Evolutionary conservation across 2,888 invertebrate genomes (phyloP).

Genomic region (Caenorhabditis auriculariae): DNA sequence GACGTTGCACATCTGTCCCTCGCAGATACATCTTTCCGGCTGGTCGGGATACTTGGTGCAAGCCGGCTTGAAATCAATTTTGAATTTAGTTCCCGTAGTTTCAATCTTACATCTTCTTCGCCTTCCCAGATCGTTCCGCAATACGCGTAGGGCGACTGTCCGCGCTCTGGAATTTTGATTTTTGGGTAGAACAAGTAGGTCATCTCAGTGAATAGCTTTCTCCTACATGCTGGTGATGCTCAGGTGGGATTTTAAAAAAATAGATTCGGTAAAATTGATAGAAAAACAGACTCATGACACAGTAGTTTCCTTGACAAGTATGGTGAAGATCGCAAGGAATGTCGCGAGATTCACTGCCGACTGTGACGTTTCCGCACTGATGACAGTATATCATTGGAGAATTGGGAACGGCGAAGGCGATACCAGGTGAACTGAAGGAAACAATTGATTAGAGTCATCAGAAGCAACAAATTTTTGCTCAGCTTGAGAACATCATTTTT

Average conservation of each 20-base stretch:
- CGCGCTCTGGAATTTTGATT: conserved; percentile 13
- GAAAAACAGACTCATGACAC: conserved; percentile 27
- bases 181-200: too few relatives aligned
- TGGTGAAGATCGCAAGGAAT: conserved; percentile 32
- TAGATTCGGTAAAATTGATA: too few relatives aligned
- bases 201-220: too few relatives aligned
- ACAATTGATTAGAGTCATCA: not conserved
- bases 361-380: conserved; percentile 36
- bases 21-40: conserved; percentile 28
- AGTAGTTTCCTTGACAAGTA: conserved; percentile 32
- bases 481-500: not conserved
- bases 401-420: conserved; percentile 17
- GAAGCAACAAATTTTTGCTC: not conserved
- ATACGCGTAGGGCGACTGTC: conserved; percentile 20
- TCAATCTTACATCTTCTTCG: conserved; percentile 12
- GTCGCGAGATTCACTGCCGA: conserved; percentile 11
- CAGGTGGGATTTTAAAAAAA: too few relatives aligned
- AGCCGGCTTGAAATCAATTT: conserved; percentile 12
- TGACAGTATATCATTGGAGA: conserved; percentile 18
- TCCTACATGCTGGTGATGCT: too few relatives aligned
- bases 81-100: not conserved
- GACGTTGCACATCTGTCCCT: conserved; percentile 37
- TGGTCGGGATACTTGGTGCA: conserved; percentile 20
- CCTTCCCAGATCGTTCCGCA: conserved; percentile 30
- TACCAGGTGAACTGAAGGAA: too few relatives aligned